These are phyloP conservation scores for Riparia riparia DNA, from an alignment of 2,113 vertebrate species.

Conservation along the genomic window DNA sequence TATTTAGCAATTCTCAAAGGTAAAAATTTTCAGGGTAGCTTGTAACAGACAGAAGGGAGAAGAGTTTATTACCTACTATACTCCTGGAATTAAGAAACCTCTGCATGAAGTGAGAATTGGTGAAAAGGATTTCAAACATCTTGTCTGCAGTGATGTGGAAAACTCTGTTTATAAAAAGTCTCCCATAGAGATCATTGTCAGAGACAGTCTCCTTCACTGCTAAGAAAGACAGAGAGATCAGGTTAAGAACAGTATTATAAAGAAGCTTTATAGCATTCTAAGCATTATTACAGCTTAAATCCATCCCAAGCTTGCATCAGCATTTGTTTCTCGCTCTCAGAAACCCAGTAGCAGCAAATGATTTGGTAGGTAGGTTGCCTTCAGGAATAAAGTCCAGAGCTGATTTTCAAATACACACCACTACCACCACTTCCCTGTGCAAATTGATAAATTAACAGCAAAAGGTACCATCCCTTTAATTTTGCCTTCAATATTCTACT, in stretches of 20 bases:
- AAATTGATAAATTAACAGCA: neutral
- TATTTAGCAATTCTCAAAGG: neutral
- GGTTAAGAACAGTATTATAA: neutral
- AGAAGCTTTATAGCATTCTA: neutral
- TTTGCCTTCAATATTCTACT: neutral
- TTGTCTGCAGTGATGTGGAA: constrained; percentile 90
- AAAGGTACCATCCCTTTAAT: neutral
- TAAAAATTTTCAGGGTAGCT: neutral
- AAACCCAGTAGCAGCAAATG: neutral
- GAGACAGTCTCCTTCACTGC: constrained; percentile 80
- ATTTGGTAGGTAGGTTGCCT: neutral
- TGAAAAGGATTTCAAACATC: constrained; percentile 97
- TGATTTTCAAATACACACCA: neutral
- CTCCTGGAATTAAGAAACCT: constrained; percentile 86
- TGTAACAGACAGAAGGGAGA: neutral
- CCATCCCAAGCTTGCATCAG: neutral
- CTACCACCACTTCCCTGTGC: neutral
- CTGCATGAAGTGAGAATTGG: constrained; percentile 87
- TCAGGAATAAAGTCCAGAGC: neutral
- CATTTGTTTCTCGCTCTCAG: neutral
- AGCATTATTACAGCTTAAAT: neutral
- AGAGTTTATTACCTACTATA: constrained; percentile 83
- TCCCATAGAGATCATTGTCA: constrained; percentile 82
- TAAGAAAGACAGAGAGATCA: constrained; percentile 40
- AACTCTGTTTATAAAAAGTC: constrained; percentile 88